Evolutionary conservation across 1,140 invertebrate species (phyloP), one percentile per base, ranked within the genome.

Genomic region (Oreohelix idahoensis): DNA sequence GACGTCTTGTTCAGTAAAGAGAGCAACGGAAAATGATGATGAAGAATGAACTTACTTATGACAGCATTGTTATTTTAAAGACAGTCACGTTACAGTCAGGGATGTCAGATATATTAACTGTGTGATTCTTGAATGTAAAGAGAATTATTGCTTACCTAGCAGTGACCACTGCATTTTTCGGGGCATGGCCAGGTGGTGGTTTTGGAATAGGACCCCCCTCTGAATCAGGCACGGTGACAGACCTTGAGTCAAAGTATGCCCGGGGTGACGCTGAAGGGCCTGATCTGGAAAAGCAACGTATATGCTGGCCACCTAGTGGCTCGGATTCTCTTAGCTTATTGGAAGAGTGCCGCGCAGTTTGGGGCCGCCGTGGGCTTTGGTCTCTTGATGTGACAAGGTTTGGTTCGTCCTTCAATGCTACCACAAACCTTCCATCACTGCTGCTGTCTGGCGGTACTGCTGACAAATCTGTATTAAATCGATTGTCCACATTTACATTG

Each of bases 121-220:
- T 45, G 15, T 45, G 42, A 15, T 45, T 45, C 42, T 45, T 45
- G 53, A n/a, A 58, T 58, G 53, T 58, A 20, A 10, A 23, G 53
- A 23, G 20, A 58, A 58, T 58, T 5, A 20, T 66, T 29, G 4
- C 81, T 86, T 84, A 89, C 88, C 88, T 89, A 77, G 88, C 88
- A 81, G 85, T 87, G 51, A 85, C 86, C n/a, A 87, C 84, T 20
- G 85, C 83, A 74, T 85, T 87, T 63, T 84, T 88, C 15, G 88
- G 88, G 2, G 87, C 87, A 29, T 82, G 81, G 20, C 88, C 88
- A 35, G 86, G 87, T 26, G 88, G 88, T 11, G 88, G 88, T 53
- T 86, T 85, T 35, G 87, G 87, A 26, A 88, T 45, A 2, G 80
- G 82, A 4, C 76, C 74, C 38, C 70, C 45, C n/a, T 82, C 80